phyloP scores from a whole-genome alignment of 2,888 invertebrate species.

The Panzeria rudis region DNA sequence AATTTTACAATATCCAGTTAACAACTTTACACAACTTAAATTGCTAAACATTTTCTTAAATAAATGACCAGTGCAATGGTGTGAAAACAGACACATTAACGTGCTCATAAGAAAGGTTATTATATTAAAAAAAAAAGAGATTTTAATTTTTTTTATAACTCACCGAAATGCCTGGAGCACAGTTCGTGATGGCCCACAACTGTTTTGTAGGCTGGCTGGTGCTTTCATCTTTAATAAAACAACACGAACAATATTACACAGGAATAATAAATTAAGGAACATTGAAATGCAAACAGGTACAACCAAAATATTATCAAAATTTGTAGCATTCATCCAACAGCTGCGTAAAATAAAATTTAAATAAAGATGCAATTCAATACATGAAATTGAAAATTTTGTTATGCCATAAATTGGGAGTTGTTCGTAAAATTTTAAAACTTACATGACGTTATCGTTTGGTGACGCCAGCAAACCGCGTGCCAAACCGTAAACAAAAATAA shows the following conservation, averaged over 20 bases:
- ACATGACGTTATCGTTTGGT: constrained; percentile 85
- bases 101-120: constrained; percentile 1
- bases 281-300: constrained; percentile 92
- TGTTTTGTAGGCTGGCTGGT: constrained; percentile 86
- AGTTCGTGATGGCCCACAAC: constrained; percentile 88
- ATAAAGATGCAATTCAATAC: not conserved
- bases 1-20: constrained; percentile 14
- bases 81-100: not conserved
- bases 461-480: constrained; percentile 86
- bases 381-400: not conserved
- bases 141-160: constrained; percentile 72
- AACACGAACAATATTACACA: constrained; percentile 95
- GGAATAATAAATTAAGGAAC: constrained; percentile 91
- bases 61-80: not conserved
- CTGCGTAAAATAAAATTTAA: constrained; percentile 79
- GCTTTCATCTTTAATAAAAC: constrained; percentile 92
- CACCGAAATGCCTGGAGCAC: constrained; percentile 90
- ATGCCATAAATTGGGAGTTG: not conserved
- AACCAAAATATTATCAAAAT: constrained; percentile 89
- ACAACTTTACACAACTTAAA: constrained; percentile 32
- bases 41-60: constrained; percentile 10
- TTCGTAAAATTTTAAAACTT: constrained; percentile 83
- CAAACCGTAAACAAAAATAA: constrained; percentile 87
- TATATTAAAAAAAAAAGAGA: not conserved
- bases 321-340: constrained; percentile 91